Percentiles rank a stretch among this genome's conserved stretches.
Evolutionary conservation across 2,888 invertebrate species (phyloP).

Genomic region (Leucophenga montana): DNA sequence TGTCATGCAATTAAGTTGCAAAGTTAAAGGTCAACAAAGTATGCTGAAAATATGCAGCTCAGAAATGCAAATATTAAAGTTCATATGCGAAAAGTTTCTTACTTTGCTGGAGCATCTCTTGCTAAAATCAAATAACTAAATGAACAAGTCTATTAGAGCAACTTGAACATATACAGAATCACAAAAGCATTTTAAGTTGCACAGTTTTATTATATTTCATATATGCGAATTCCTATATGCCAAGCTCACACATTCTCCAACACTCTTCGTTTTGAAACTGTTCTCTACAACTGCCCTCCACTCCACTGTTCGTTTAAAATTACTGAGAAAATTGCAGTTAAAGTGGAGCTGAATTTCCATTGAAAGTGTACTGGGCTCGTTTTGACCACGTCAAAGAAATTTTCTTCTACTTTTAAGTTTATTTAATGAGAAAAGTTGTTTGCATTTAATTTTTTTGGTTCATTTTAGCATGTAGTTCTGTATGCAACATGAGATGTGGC

Average conservation of each 20-base stretch:
- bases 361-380: conserved; percentile 36
- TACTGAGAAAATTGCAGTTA: conserved; percentile 64
- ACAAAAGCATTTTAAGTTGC: too few species aligned
- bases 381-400: conserved; percentile 50
- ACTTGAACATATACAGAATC: background rate
- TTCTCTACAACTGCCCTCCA: conserved; percentile 34
- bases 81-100: background rate
- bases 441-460: background rate
- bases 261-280: background rate
- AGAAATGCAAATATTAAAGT: conserved; percentile 22
- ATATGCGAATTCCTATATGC: background rate
- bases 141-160: conserved; percentile 6
- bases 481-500: too few species aligned
- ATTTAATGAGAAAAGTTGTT: conserved; percentile 65
- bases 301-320: conserved; percentile 52
- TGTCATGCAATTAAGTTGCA: conserved; percentile 2
- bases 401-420: conserved; percentile 52
- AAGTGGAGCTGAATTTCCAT: conserved; percentile 54
- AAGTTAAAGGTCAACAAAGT: conserved; percentile 22
- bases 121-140: conserved; percentile 8
- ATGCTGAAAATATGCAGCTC: conserved; percentile 22
- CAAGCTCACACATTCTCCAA: background rate
- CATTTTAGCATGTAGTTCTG: too few species aligned
- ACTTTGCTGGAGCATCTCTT: background rate
- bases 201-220: background rate